Evolutionary conservation across 64 coral and sea anemone genomes (phyloP), one percentile per base, ranked within the genome.

Genomic region (Montipora sp.): DNA sequence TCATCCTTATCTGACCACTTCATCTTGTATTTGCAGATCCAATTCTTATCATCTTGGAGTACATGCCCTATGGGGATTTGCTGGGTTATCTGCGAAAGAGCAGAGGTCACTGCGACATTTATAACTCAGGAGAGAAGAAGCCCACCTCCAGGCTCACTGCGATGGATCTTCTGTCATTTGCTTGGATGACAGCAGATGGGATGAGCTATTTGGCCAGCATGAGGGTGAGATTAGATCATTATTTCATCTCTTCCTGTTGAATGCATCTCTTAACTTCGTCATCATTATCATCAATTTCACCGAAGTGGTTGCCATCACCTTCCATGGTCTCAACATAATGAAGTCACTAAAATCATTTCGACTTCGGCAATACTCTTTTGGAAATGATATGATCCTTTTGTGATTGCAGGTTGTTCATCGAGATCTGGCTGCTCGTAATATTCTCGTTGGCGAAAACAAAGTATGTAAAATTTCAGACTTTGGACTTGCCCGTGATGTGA

Each of bases 111-210:
- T 80, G 77, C 18, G 95, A 97, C 59, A 74, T 45, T 2, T 93
- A 96, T 47, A 87, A 78, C 24, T 89, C 92, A 5, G 95, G 95
- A 50, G 95, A 96, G 11, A 83, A 87, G n/a, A 45, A 83, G 18
- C 95, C 95, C 1, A 80, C 87, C 4, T 90, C 92, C 4, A 75
- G 7, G 27, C 75, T 96, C 20, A 89, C 21, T 24, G 89, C 80
- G 22, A 91, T 77, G 20, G 92, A 96, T 21, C 27, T 96, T 36
- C 59, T 96, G 75, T 81, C 36, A 8, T 96, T 94, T 14, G 92
- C 88, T 0, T 96, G 95, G 95, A 96, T 96, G 95, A 94, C 91
- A 6, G 95, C 95, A 81, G 95, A 96, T 78, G 95, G 95, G 7
- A 96, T 96, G 95, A 80, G 51, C 4, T 86, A 89, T 59, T 89